Conservation (phyloP, 2,888 invertebrate genomes). For the Drosophila birchii region DNA sequence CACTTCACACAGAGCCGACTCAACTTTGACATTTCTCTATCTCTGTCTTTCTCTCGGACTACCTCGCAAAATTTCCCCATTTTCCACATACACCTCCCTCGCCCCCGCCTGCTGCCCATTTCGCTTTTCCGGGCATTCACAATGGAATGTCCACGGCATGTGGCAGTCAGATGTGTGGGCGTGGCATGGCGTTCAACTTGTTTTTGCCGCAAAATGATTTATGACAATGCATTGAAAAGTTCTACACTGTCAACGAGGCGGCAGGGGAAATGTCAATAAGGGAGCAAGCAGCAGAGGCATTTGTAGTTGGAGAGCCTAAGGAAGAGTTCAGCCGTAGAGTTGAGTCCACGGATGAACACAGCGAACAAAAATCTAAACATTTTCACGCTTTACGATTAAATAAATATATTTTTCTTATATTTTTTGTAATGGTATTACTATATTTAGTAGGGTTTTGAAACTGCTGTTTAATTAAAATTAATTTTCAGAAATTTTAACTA, state of each 20-base stretch:
- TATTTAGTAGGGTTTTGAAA: too few relatives aligned
- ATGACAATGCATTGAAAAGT: constrained; percentile 72
- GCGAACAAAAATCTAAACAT: not conserved
- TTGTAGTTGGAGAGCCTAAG: constrained; percentile 13
- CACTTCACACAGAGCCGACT: constrained; percentile 31
- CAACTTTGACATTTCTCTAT: constrained; percentile 62
- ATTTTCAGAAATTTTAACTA: too few relatives aligned
- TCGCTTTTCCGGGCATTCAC: constrained; percentile 14
- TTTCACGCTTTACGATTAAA: rapidly evolving
- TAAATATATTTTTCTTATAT: not conserved
- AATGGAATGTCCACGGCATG: constrained; percentile 47
- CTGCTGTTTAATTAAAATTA: too few relatives aligned
- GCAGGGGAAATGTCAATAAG: constrained; percentile 33
- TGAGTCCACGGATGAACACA: constrained; percentile 4
- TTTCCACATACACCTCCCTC: not conserved
- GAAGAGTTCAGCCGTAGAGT: constrained; percentile 2
- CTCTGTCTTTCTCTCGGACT: constrained; percentile 24
- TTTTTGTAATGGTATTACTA: not conserved
- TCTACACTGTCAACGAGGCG: constrained; percentile 58
- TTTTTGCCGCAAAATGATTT: constrained; percentile 75
- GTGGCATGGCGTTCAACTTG: constrained; percentile 56
- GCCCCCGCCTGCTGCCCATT: not conserved
- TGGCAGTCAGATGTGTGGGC: constrained; percentile 46
- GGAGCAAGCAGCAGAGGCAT: constrained; percentile 11
- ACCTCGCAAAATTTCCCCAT: constrained; percentile 16